A percentile compares a stretch with the other conserved stretches of the same genome.
phyloP scores from a whole-genome alignment of 2,797 vertebrate species.

The Thamnophis elegans region DNA sequence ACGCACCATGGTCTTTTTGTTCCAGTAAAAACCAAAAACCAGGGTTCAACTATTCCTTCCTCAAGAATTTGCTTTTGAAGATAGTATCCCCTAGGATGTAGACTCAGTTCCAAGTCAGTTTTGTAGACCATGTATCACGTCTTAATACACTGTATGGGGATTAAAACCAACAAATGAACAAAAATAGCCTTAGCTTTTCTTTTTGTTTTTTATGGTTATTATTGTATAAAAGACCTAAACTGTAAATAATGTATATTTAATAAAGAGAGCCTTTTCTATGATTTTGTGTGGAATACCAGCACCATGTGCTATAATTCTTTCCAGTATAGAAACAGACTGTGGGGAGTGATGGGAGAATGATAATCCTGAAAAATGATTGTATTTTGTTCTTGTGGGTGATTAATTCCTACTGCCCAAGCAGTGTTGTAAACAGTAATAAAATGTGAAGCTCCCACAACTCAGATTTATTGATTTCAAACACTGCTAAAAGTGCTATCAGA shows the following conservation, averaged over 20 bases:
- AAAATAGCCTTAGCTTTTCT: slow-evolving; percentile 73
- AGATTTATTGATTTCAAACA: slow-evolving; percentile 50
- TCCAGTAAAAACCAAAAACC: slow-evolving; percentile 57
- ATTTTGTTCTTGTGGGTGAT: slow-evolving; percentile 39
- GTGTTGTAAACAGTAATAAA: slow-evolving; percentile 43
- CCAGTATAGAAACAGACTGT: slow-evolving; percentile 42
- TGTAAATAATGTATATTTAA: slow-evolving; percentile 94
- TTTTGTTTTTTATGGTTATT: slow-evolving; percentile 84
- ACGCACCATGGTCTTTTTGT: slow-evolving; percentile 55
- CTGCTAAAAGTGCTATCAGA: slow-evolving; percentile 38
- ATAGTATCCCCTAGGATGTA: slow-evolving; percentile 67
- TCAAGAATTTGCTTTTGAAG: slow-evolving; percentile 65
- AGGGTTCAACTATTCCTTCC: slow-evolving; percentile 55
- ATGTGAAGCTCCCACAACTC: slow-evolving; percentile 31
- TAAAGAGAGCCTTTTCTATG: slow-evolving; percentile 86
- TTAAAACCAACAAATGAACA: slow-evolving; percentile 39
- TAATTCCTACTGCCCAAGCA: slow-evolving; percentile 31
- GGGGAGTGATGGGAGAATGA: not conserved
- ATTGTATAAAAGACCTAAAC: slow-evolving; percentile 84
- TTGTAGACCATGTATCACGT: slow-evolving; percentile 73
- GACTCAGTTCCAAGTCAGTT: slow-evolving; percentile 70
- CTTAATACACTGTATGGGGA: slow-evolving; percentile 68
- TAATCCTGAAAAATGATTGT: slow-evolving; percentile 13
- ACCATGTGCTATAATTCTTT: slow-evolving; percentile 65
- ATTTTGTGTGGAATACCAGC: slow-evolving; percentile 78